phyloP scores from a whole-genome alignment of 2,797 vertebrate species.

The Menidia menidia region DNA sequence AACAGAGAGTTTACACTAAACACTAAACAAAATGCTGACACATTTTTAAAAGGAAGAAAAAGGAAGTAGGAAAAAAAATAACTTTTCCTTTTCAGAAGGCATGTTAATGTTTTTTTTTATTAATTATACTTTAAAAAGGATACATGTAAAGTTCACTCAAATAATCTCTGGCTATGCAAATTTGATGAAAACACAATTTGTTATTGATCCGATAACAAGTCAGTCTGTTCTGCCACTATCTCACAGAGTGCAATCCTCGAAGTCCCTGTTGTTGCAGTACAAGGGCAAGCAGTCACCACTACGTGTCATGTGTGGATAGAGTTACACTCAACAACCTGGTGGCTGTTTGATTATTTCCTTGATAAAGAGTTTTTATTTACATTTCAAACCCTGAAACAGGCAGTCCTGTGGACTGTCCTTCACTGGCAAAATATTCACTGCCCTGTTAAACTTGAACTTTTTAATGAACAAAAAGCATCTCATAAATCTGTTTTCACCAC shows the following conservation, averaged over 20 bases:
- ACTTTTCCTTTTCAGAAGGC: not conserved
- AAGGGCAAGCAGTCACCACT: conserved; percentile 24
- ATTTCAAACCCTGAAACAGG: not conserved
- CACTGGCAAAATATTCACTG: not conserved
- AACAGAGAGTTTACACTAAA: too few relatives aligned
- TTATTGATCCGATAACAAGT: not conserved
- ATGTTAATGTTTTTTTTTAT: not conserved
- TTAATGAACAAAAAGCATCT: not conserved
- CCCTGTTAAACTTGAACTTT: not conserved
- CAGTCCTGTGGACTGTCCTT: not conserved
- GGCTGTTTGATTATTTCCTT: not conserved
- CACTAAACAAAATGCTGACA: too few relatives aligned
- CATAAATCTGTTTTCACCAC: too few relatives aligned
- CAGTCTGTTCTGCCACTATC: not conserved
- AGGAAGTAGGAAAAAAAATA: too few relatives aligned
- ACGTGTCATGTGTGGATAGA: conserved; percentile 49
- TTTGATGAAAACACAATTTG: not conserved
- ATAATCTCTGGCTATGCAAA: not conserved
- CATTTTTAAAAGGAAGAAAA: too few relatives aligned
- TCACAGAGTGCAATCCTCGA: not conserved
- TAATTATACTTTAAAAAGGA: too few relatives aligned
- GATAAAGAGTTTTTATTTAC: not conserved
- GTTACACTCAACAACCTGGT: not conserved
- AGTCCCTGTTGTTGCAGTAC: not conserved
- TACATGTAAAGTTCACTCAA: not conserved